Percentiles rank a stretch among this genome's conserved stretches.
Conservation (phyloP, 2,797 vertebrate species). For the Momotus momota region DNA sequence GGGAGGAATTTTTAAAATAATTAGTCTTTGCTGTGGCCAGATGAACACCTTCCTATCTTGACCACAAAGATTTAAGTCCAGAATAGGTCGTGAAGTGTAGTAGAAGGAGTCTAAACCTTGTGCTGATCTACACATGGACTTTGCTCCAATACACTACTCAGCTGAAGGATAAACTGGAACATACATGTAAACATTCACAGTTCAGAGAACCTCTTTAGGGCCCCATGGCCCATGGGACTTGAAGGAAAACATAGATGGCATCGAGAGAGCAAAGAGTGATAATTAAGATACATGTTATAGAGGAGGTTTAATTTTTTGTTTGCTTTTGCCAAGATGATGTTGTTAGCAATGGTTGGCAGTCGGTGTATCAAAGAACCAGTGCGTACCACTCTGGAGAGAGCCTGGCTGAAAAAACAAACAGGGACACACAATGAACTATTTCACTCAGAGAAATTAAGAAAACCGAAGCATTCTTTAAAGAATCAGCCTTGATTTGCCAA, state of each 20-base stretch:
- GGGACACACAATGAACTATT: neutral
- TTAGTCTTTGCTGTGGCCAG: neutral
- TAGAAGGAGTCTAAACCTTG: neutral
- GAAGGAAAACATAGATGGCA: neutral
- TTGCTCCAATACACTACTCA: neutral
- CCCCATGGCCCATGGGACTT: neutral
- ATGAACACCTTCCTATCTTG: neutral
- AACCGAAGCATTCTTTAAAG: neutral
- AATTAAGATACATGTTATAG: neutral
- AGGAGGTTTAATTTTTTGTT: accelerated
- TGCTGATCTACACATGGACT: neutral
- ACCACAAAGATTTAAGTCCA: neutral
- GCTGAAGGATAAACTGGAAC: neutral
- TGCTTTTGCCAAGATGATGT: neutral
- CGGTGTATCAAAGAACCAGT: neutral
- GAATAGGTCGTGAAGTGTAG: neutral
- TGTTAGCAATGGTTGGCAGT: neutral
- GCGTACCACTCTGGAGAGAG: neutral
- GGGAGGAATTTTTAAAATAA: neutral
- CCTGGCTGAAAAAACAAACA: too few relatives aligned
- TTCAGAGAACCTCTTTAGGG: neutral
- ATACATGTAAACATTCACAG: neutral
- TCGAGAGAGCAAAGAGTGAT: neutral
- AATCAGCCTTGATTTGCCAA: neutral
- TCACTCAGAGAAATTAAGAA: neutral